Conservation (phyloP, 2,113 vertebrate genomes). For the Albula glossodonta region DNA sequence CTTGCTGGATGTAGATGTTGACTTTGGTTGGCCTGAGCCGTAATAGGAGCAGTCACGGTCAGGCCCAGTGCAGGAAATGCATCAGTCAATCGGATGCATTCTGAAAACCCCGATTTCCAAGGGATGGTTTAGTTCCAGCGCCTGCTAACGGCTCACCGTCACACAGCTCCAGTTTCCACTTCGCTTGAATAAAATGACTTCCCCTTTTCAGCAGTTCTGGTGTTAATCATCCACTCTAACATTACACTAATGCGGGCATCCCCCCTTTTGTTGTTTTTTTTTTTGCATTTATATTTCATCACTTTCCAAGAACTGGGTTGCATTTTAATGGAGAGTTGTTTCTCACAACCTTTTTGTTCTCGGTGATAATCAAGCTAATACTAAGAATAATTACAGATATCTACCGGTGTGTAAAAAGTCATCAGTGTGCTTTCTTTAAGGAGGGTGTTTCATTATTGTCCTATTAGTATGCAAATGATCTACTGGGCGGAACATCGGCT, state of each 20-base stretch:
- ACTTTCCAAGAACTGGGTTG: background rate
- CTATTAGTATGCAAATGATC: slow-evolving; percentile 51
- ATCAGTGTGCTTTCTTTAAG: slow-evolving; percentile 28
- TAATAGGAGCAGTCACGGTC: background rate
- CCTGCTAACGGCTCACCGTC: background rate
- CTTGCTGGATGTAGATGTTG: background rate
- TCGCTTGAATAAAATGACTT: background rate
- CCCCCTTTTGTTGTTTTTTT: background rate
- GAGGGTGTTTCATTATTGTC: slow-evolving; percentile 36
- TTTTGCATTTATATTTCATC: background rate
- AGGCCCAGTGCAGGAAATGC: background rate
- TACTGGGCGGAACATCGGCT: slow-evolving; percentile 7
- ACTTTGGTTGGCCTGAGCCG: background rate
- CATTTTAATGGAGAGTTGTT: slow-evolving; percentile 13
- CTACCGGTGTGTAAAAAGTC: slow-evolving; percentile 39
- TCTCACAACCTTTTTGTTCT: background rate
- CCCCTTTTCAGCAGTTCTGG: background rate
- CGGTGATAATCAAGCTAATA: slow-evolving; percentile 25
- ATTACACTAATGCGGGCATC: background rate
- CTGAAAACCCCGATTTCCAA: background rate
- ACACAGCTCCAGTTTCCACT: background rate
- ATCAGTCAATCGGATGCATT: background rate
- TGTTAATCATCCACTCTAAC: background rate
- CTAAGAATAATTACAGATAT: slow-evolving; percentile 29
- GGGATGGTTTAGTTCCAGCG: background rate